phyloP scores from a whole-genome alignment of 2,888 invertebrate genomes.

The Sarcophaga subvicina region DNA sequence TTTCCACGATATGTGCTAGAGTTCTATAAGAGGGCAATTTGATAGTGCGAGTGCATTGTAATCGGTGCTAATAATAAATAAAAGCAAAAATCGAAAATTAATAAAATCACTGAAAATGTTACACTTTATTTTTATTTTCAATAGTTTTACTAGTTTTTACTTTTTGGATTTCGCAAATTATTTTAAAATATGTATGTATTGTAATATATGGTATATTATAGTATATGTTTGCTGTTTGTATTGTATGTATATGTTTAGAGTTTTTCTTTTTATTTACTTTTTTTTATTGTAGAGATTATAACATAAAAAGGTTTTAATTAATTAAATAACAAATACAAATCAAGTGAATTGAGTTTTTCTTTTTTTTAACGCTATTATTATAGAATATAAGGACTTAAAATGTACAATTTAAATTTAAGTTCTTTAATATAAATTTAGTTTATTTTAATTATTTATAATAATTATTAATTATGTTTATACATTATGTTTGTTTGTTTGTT shows the following conservation, averaged over 20 bases:
- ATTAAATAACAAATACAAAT: conserved; percentile 49
- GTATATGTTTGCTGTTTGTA: conserved; percentile 39
- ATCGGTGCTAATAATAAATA: background rate
- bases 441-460: no score
- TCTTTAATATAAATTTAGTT: conserved; percentile 1
- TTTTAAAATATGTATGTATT: conserved; percentile 25
- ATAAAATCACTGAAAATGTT: conserved; percentile 68
- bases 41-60: no score
- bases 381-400: conserved; percentile 7
- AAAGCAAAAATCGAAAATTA: conserved; percentile 18
- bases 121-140: conserved; percentile 50
- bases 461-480: background rate
- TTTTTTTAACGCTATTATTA: conserved; percentile 8
- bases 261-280: conserved; percentile 14
- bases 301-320: conserved; percentile 57
- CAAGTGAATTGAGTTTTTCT: conserved; percentile 20
- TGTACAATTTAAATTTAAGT: background rate
- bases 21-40: no score
- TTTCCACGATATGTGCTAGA: no score
- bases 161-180: conserved; percentile 13
- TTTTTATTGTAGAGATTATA: conserved; percentile 41
- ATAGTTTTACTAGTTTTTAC: background rate
- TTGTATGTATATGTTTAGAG: conserved; percentile 15
- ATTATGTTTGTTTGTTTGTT: background rate
- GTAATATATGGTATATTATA: conserved; percentile 2